These are phyloP conservation scores for Campylorhamphus procurvoides DNA, from an alignment of 2,113 vertebrate genomes.

Conservation along the genomic window DNA sequence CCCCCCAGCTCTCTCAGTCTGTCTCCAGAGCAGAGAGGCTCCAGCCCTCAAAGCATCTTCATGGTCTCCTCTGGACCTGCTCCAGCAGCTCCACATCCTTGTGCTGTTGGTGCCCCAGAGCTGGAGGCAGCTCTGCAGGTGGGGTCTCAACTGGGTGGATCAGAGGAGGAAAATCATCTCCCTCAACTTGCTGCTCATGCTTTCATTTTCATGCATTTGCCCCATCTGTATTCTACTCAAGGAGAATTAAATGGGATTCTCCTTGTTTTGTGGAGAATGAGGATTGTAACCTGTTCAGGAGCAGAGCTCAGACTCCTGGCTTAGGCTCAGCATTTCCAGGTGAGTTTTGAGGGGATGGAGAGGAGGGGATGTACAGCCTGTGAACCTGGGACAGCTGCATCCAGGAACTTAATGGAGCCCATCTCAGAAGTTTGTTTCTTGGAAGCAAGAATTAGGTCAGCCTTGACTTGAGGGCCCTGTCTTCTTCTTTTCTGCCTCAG, in stretches of 20 bases:
- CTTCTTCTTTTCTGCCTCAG: neutral
- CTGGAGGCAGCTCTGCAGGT: neutral
- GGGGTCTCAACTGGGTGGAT: neutral
- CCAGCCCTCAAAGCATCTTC: accelerated
- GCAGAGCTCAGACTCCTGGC: neutral
- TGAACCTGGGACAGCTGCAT: neutral
- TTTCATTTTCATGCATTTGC: neutral
- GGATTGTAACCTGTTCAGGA: neutral
- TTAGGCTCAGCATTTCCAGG: neutral
- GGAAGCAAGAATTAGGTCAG: neutral
- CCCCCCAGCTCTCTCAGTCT: neutral
- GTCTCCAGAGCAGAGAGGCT: neutral
- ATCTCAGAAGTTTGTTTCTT: neutral
- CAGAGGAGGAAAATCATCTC: neutral
- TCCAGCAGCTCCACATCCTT: neutral
- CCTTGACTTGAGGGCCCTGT: neutral
- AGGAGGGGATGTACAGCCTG: accelerated
- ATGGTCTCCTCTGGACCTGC: accelerated
- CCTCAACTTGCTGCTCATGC: neutral
- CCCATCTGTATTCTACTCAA: neutral
- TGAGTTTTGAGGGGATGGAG: neutral
- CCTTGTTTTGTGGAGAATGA: neutral
- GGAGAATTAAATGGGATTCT: neutral
- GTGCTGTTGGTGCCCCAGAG: neutral
- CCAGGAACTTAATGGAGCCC: neutral